These are phyloP conservation scores for Apamea crenata DNA, from an alignment of 2,888 invertebrate species.

Conservation along the genomic window DNA sequence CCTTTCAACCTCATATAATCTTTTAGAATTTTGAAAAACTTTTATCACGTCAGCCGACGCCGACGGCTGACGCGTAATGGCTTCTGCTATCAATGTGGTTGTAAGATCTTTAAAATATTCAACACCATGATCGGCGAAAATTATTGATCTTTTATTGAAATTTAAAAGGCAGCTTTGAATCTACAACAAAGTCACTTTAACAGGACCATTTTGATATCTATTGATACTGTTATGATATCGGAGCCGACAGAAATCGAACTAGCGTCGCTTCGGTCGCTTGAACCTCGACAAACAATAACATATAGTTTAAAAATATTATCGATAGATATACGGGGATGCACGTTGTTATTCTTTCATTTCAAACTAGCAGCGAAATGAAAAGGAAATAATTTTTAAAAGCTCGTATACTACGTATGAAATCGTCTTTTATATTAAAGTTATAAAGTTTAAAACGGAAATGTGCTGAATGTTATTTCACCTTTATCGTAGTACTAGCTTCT, in stretches of 20 bases:
- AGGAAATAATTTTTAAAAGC: not conserved
- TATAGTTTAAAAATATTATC: slow-evolving; percentile 19
- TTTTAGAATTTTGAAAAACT: slow-evolving; percentile 6
- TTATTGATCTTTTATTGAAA: not conserved
- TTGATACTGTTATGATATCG: not conserved
- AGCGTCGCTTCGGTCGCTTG: slow-evolving; percentile 5
- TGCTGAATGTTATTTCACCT: not conserved
- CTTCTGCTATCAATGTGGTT: not conserved
- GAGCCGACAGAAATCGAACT: slow-evolving; percentile 12
- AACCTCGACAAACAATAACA: slow-evolving; percentile 19
- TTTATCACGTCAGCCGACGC: not conserved
- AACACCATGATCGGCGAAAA: not conserved
- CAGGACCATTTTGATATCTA: not conserved
- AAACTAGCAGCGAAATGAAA: slow-evolving; percentile 15
- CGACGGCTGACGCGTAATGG: not conserved
- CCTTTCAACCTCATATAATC: slow-evolving; percentile 3
- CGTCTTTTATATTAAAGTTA: slow-evolving; percentile 1
- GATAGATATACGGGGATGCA: slow-evolving; percentile 10
- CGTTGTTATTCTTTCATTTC: slow-evolving; percentile 36
- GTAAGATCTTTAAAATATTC: not conserved
- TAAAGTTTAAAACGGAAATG: not conserved
- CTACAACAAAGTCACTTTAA: not conserved
- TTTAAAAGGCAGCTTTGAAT: not conserved
- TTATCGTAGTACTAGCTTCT: not conserved
- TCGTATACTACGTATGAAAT: not conserved